These are phyloP conservation scores for Euclidia mi DNA, from an alignment of 2,888 invertebrate genomes.

Conservation along the genomic window DNA sequence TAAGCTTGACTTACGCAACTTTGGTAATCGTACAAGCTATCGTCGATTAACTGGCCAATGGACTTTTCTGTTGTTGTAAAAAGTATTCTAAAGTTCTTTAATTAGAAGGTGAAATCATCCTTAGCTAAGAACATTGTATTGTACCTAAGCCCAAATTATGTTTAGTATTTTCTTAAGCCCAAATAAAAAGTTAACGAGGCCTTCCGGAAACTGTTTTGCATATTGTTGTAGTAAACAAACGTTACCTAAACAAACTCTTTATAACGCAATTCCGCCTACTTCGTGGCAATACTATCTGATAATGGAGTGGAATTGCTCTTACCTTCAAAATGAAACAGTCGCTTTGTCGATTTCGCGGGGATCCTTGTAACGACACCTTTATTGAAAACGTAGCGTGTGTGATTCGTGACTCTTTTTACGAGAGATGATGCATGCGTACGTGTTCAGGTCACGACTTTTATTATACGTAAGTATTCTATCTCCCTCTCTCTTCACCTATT, in stretches of 20 bases:
- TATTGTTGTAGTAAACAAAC: conserved; percentile 61
- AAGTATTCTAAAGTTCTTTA: too few relatives aligned
- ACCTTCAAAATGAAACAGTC: conserved; percentile 83
- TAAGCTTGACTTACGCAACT: too few relatives aligned
- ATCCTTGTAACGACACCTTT: conserved; percentile 78
- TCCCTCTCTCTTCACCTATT: conserved; percentile 19
- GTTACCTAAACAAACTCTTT: conserved; percentile 70
- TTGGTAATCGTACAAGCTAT: too few relatives aligned
- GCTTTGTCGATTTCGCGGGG: conserved; percentile 81
- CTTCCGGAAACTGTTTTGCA: conserved; percentile 30
- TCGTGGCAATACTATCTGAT: conserved; percentile 80
- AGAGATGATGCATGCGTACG: conserved; percentile 56
- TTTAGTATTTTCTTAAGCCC: conserved; percentile 9
- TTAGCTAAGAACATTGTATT: too few relatives aligned
- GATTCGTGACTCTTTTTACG: conserved; percentile 70
- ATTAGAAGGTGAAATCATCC: too few relatives aligned
- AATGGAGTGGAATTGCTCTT: conserved; percentile 83
- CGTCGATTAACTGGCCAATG: too few relatives aligned
- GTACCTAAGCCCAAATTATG: background rate
- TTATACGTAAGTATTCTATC: conserved; percentile 48
- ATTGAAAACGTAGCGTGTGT: conserved; percentile 77
- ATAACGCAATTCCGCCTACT: conserved; percentile 77
- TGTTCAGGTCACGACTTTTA: conserved; percentile 58
- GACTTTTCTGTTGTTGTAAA: too few relatives aligned
- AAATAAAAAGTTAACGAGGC: conserved; percentile 21